Conservation (phyloP, 2,113 vertebrate species). For the Pangasianodon hypophthalmus region DNA sequence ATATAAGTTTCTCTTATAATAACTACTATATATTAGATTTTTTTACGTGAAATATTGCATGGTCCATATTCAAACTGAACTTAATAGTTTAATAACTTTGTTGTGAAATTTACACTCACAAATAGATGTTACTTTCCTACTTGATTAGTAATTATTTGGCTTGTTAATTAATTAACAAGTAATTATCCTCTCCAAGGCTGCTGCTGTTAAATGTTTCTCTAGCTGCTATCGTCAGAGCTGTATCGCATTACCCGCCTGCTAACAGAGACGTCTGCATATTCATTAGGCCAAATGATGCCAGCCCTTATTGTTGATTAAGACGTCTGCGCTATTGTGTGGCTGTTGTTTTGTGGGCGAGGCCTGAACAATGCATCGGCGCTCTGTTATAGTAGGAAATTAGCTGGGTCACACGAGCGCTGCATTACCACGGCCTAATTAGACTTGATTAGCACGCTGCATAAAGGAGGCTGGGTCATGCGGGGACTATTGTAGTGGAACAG, state of each 20-base stretch:
- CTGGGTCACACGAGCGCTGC: slow-evolving; percentile 34
- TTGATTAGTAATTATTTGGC: slow-evolving; percentile 2
- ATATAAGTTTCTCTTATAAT: not conserved
- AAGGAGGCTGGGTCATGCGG: slow-evolving; percentile 30
- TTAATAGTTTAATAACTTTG: not conserved
- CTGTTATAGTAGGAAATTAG: slow-evolving; percentile 43
- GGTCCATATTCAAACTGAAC: not conserved
- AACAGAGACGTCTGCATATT: slow-evolving; percentile 36
- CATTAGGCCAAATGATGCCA: slow-evolving; percentile 12
- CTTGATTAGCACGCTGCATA: slow-evolving; percentile 45
- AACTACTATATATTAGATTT: not conserved
- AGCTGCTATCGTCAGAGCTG: not conserved
- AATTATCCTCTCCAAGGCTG: slow-evolving; percentile 11
- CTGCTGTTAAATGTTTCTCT: not conserved
- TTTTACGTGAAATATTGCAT: not conserved
- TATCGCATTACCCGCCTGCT: slow-evolving; percentile 8
- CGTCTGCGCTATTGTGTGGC: slow-evolving; percentile 22
- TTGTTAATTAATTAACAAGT: slow-evolving; percentile 23
- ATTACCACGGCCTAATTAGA: slow-evolving; percentile 37
- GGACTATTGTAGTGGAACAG: slow-evolving; percentile 33
- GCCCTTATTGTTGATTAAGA: slow-evolving; percentile 41
- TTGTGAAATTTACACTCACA: not conserved
- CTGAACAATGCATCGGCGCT: slow-evolving; percentile 34
- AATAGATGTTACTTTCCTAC: not conserved
- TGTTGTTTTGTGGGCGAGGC: slow-evolving; percentile 17